phyloP scores from a whole-genome alignment of 1,140 invertebrate species.

The Holcopasites calliopsidis region DNA sequence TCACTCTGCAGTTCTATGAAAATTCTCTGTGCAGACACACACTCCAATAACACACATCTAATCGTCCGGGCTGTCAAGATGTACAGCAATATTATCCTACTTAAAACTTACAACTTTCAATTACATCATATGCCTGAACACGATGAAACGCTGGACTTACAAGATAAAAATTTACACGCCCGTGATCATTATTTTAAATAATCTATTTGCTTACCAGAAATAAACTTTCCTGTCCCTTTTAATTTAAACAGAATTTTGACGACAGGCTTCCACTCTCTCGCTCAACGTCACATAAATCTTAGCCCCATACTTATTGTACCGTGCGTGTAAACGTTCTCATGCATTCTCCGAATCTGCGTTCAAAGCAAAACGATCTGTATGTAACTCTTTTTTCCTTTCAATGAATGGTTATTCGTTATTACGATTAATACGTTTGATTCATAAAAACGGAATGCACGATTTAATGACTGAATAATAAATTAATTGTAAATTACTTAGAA shows the following conservation, averaged over 20 bases:
- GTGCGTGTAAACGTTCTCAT: neutral
- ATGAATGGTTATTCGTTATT: no score
- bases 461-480: slow-evolving; percentile 7
- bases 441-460: slow-evolving; percentile 27
- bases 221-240: neutral
- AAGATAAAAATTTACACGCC: neutral
- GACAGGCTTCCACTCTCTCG: neutral
- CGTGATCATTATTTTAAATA: neutral
- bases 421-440: neutral
- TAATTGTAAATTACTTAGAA: slow-evolving; percentile 85
- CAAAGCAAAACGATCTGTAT: neutral
- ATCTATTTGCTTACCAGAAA: neutral
- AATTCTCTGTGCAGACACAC: neutral
- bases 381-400: neutral
- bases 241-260: slow-evolving; percentile 2
- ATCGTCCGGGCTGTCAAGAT: neutral
- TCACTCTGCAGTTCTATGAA: neutral
- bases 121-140: neutral
- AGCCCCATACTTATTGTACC: neutral
- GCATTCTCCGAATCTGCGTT: no score
- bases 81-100: neutral
- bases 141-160: neutral
- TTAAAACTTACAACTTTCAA: neutral
- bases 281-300: neutral
- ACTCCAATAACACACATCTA: neutral